Evolutionary conservation across 2,797 vertebrate genomes (phyloP).

Genomic region (Cossypha heuglini): DNA sequence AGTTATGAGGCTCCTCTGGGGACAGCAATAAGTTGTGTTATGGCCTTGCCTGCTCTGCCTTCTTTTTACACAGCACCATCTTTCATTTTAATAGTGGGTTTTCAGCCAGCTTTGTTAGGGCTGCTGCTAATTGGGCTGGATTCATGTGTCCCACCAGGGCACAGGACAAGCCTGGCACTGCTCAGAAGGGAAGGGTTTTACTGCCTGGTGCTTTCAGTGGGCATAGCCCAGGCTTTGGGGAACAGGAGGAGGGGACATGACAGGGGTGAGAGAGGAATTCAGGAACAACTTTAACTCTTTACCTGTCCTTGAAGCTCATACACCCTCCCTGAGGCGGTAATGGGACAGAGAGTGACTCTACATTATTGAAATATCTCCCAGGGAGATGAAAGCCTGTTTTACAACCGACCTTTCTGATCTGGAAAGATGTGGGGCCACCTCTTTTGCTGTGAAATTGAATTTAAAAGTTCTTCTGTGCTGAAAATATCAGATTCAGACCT

Average conservation of each 20-base stretch:
- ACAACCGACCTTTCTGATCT: not conserved
- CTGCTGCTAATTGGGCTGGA: constrained; percentile 51
- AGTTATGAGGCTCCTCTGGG: not conserved
- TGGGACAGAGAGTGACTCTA: not conserved
- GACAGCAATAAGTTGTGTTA: not conserved
- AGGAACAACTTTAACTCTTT: not conserved
- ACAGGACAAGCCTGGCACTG: not conserved
- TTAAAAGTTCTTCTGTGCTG: not conserved
- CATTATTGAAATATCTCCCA: accelerated
- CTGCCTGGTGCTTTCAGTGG: not conserved
- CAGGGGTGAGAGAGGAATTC: not conserved
- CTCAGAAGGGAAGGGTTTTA: not conserved
- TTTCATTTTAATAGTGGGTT: constrained; percentile 27
- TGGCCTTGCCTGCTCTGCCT: not conserved
- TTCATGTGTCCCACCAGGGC: not conserved
- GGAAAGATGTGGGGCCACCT: not conserved
- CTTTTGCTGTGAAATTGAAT: not conserved
- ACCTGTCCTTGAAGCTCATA: not conserved
- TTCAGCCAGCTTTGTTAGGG: constrained; percentile 25
- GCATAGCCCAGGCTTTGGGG: not conserved
- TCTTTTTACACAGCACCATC: not conserved
- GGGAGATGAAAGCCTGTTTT: not conserved
- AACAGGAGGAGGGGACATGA: not conserved
- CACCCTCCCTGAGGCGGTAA: not conserved
- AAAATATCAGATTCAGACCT: not conserved